phyloP scores from a whole-genome alignment of 2,113 vertebrate species.

The Rhynchopsitta pachyrhyncha region DNA sequence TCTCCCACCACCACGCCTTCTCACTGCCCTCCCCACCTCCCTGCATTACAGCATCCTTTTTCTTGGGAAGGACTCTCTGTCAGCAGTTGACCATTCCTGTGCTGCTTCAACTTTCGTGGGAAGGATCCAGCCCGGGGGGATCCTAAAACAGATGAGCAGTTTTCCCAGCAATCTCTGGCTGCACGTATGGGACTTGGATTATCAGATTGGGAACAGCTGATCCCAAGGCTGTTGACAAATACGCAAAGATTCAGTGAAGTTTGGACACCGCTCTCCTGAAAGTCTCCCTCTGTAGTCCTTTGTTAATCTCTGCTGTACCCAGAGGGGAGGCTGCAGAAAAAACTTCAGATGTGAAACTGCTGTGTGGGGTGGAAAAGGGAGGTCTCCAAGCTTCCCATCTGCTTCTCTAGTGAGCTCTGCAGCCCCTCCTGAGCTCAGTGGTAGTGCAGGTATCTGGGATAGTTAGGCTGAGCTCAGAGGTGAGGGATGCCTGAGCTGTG shows the following conservation, averaged over 20 bases:
- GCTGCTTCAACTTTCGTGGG: background rate
- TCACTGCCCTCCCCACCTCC: background rate
- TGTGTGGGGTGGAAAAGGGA: background rate
- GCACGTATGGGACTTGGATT: background rate
- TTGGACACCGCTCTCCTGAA: background rate
- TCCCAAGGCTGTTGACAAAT: conserved; percentile 32
- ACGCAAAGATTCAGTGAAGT: background rate
- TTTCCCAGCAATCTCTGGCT: background rate
- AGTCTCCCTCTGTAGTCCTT: background rate
- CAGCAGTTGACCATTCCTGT: background rate
- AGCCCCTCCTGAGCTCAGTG: background rate
- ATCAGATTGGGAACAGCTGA: conserved; percentile 34
- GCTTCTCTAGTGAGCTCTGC: background rate
- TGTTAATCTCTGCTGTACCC: background rate
- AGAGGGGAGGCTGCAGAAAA: background rate
- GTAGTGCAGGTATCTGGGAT: background rate
- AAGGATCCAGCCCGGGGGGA: background rate
- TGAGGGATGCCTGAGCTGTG: background rate
- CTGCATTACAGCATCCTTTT: background rate
- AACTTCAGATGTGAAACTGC: background rate
- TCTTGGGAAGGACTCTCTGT: background rate
- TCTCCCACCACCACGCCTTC: background rate
- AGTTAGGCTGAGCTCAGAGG: background rate
- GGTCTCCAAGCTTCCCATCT: background rate
- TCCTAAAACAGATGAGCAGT: conserved; percentile 16